Base-by-base conservation (phyloP, 2,888 invertebrate species). In the Parnassius glacialis region DNA sequence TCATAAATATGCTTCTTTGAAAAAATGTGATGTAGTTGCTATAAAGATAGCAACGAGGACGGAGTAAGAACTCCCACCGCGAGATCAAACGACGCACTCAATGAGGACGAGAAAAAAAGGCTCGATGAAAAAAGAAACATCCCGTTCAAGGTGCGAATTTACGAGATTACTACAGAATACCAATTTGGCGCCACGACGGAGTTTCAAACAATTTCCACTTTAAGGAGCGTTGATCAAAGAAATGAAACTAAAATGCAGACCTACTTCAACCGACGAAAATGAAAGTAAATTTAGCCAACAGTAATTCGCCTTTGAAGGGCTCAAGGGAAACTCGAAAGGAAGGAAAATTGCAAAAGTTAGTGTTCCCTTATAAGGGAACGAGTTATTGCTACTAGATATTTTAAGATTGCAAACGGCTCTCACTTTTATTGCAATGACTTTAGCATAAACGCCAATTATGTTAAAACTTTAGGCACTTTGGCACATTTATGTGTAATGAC, bases 291-390 rank as follows among this genome's bases (percentile, higher is more conserved):
- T 90, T 87, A 86, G 87, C 86, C 87, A 85, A 83, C 84, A 81
- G 85, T 88, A 88, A 90, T 90, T 88, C 85, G 77, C 85, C 87
- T 90, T 90, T 89, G 89, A 88, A 81, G 80, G 85, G 83, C 80
- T 78, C 81, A 68, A 72, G 85, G 76, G 87, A 81, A 34, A 81
- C 74, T 74, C 74, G 72, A 64, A 72, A 77, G 79, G 76, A 86
- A 83, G 84, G 88, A 85, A 90, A 89, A 90, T 90, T 90, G 84
- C 85, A 76, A 89, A 90, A 90, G 88, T 90, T 90, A 87, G 81
- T 83, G 80, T 77, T 82, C 83, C 85, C 86, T 85, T 84, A 88
- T 84, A 87, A 84, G 80, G 74, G 78, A 68, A 69, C 73, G 73
- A 83, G 81, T 82, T 86, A 87, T 82, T 74, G 79, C 80, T 77